Evolutionary conservation across 92 coral and sea anemone species (phyloP).

Genomic region (Meandrina meandrites): DNA sequence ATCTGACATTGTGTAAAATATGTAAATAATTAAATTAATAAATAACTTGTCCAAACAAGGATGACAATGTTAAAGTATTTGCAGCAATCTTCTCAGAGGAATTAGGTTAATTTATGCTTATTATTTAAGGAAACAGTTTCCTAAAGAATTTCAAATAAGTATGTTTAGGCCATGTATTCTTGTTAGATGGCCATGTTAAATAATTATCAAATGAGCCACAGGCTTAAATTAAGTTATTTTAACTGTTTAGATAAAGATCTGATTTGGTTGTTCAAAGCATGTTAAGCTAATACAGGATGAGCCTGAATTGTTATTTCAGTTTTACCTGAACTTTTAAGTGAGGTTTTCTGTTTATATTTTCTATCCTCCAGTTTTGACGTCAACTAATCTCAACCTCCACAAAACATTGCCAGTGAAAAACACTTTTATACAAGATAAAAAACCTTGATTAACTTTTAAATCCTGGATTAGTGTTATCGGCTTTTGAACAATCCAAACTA

Average conservation of each 20-base stretch:
- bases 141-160: not conserved
- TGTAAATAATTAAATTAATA: not conserved
- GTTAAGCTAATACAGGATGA: too few relatives aligned
- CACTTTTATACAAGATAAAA: too few relatives aligned
- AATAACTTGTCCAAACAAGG: too few relatives aligned
- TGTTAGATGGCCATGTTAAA: conserved; percentile 18
- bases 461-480: too few relatives aligned
- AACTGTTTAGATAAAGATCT: not conserved
- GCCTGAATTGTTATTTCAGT: too few relatives aligned
- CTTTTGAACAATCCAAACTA: not conserved
- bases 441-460: too few relatives aligned
- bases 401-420: too few relatives aligned
- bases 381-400: too few relatives aligned
- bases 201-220: not conserved
- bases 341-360: too few relatives aligned
- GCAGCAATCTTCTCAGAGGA: not conserved
- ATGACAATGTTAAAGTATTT: not conserved
- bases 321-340: too few relatives aligned
- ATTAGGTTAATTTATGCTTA: not conserved
- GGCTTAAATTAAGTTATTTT: conserved; percentile 8
- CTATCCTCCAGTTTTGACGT: too few relatives aligned
- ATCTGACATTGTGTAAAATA: not conserved
- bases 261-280: too few relatives aligned
- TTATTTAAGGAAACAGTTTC: conserved; percentile 19
- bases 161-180: not conserved